Base-by-base conservation (phyloP, 2,113 vertebrate genomes). In the Halcyon senegalensis region DNA sequence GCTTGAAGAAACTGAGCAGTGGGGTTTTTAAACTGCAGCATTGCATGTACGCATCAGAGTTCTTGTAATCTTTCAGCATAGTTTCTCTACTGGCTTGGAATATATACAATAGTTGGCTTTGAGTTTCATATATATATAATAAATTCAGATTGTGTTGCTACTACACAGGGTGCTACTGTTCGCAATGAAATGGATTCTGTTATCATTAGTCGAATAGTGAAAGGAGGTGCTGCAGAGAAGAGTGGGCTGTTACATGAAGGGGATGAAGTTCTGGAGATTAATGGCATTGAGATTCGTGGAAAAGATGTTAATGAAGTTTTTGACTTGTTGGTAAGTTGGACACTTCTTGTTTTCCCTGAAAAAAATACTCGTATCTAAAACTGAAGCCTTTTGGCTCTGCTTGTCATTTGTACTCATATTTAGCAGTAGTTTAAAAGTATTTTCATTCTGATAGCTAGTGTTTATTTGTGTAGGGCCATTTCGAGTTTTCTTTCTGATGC, bases 281-380 rank as follows among this genome's bases (percentile, higher is more conserved):
- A 99, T 46, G 99, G 99, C 68, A 98, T 99, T 91, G 97, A 99
- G 50, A 99, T 99, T 81, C 98, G 99, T 44, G 99, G 99, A 44
- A 99, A 99, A 96, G 99, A 99, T 77, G 98, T 99, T 96, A 99
- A 99, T 96, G 99, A 99, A 86, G 99, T 99, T 93, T 99, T 99
- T 84, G 99, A 99, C 90, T 96, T 99, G 75, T 94, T 99, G 98
- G 99, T 99, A 97, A 98, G 99, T 97, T 96, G 64, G 3, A 16
- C 4, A 16, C 35, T 83, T 35, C 24, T 48, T 58, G 7, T 75
- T 89, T 69, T 44, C 41, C 31, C 24, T 87, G 55, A 4, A 88
- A 44, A 73, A 89, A 86, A 51, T 79, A 53, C 15, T 84, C 1
- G 4, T 90, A 86, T 89, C 28, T 64, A 84, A 85, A 74, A 50